phyloP scores from a whole-genome alignment of 2,888 invertebrate genomes.

The Carabus problematicus region DNA sequence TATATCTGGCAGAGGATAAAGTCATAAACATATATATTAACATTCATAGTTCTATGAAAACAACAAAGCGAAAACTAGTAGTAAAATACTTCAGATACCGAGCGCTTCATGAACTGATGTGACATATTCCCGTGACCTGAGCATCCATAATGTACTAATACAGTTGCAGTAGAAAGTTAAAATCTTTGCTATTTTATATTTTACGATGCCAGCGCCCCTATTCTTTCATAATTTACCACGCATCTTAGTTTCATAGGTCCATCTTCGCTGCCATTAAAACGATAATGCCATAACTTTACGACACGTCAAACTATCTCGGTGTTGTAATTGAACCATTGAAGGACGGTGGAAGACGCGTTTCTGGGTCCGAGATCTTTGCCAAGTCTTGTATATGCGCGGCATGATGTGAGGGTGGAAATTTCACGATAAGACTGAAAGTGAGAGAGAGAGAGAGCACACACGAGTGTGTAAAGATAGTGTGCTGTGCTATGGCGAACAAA shows the following conservation, averaged over 20 bases:
- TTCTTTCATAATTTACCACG: slow-evolving; percentile 46
- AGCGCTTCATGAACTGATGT: too few species aligned
- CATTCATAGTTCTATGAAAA: too few species aligned
- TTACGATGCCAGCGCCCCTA: slow-evolving; percentile 47
- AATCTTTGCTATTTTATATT: slow-evolving; percentile 35
- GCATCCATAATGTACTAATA: too few species aligned
- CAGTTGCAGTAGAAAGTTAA: background rate
- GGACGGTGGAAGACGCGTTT: slow-evolving; percentile 10
- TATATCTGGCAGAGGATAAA: too few species aligned
- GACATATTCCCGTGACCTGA: too few species aligned
- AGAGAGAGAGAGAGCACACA: slow-evolving; percentile 17
- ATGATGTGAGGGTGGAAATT: slow-evolving; percentile 3
- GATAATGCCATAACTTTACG: slow-evolving; percentile 55
- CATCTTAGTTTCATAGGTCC: slow-evolving; percentile 46
- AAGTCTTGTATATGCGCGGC: slow-evolving; percentile 13
- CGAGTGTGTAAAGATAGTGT: slow-evolving; percentile 24
- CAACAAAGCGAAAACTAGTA: too few species aligned
- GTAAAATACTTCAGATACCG: too few species aligned
- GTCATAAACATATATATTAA: too few species aligned
- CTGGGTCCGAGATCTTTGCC: slow-evolving; percentile 42
- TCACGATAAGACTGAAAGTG: slow-evolving; percentile 39
- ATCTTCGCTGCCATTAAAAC: slow-evolving; percentile 55
- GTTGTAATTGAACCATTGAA: slow-evolving; percentile 37
- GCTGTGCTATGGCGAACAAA: slow-evolving; percentile 40
- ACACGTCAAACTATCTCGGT: slow-evolving; percentile 54